A percentile compares a stretch with the other conserved stretches of the same genome.
phyloP scores from a whole-genome alignment of 2,888 invertebrate species.

The Caenorhabditis sinica region DNA sequence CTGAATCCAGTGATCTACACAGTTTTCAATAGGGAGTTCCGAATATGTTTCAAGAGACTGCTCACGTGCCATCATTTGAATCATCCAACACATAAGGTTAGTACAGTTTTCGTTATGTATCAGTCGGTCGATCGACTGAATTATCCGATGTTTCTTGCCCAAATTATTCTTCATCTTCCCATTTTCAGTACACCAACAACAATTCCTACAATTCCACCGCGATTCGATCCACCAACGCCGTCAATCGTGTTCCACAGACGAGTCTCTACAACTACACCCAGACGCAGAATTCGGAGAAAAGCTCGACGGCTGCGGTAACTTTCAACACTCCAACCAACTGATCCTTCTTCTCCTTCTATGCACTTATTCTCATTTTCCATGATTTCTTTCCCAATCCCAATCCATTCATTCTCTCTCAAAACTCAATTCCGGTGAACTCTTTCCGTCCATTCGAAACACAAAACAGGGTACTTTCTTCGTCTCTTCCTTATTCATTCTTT shows the following conservation, averaged over 20 bases:
- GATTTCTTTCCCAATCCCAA: not conserved
- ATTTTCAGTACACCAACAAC: conserved; percentile 77
- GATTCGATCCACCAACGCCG: conserved; percentile 64
- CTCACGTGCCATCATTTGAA: conserved; percentile 83
- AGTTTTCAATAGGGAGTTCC: conserved; percentile 83
- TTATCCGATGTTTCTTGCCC: not conserved
- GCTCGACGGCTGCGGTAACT: conserved; percentile 54
- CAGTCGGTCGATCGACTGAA: too few species aligned
- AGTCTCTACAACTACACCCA: conserved; percentile 63
- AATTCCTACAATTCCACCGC: conserved; percentile 77
- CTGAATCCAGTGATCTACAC: conserved; percentile 89
- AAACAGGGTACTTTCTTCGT: conserved; percentile 32
- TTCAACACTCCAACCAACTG: conserved; percentile 53
- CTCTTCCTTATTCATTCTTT: not conserved
- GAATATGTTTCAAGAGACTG: conserved; percentile 82
- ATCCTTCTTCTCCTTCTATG: conserved; percentile 7
- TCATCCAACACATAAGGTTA: conserved; percentile 70
- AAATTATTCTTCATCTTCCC: not conserved
- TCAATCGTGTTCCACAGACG: conserved; percentile 62
- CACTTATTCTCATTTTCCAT: conserved; percentile 25
- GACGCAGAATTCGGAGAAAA: conserved; percentile 55
- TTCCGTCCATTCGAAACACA: conserved; percentile 35
- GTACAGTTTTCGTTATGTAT: too few species aligned
- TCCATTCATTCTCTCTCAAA: not conserved
- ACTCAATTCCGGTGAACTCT: conserved; percentile 41